Conservation (phyloP, 1,140 invertebrate species). For the Pissodes strobi region DNA sequence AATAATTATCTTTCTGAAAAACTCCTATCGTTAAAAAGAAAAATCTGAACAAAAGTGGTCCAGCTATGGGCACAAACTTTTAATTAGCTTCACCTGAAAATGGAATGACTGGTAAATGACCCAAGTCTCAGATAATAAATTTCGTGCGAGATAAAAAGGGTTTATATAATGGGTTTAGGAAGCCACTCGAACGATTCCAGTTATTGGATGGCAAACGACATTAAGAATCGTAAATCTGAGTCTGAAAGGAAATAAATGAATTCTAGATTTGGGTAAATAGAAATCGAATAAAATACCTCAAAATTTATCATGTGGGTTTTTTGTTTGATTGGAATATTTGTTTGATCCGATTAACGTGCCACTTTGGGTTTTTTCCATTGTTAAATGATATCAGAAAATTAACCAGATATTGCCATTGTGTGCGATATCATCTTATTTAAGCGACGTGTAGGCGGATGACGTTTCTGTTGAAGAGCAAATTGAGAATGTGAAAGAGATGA, state of each 20-base stretch:
- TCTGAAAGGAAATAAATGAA: conserved; percentile 18
- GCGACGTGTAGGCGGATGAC: no score
- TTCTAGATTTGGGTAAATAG: conserved; percentile 22
- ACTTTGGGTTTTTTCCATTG: no score
- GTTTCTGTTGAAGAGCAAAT: no score
- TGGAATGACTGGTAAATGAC: background rate
- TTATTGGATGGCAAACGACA: conserved; percentile 21
- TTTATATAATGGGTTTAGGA: conserved; percentile 20
- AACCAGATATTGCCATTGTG: no score
- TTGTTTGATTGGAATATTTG: background rate
- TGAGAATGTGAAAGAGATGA: no score
- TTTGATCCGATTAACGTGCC: no score
- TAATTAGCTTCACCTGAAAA: conserved; percentile 12
- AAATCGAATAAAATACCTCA: conserved; percentile 10
- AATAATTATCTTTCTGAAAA: no score
- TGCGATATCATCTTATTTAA: no score
- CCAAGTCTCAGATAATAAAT: conserved; percentile 11
- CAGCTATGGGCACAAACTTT: no score
- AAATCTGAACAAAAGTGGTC: no score
- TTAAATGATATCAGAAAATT: no score
- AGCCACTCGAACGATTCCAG: conserved; percentile 23
- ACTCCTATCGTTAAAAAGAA: no score
- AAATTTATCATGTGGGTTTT: conserved; percentile 11
- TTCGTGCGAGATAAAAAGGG: conserved; percentile 11
- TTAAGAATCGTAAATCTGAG: conserved; percentile 26